A percentile compares a stretch with the other conserved stretches of the same genome.
Conservation (phyloP, 2,113 vertebrate genomes). For the Ursus arctos region DNA sequence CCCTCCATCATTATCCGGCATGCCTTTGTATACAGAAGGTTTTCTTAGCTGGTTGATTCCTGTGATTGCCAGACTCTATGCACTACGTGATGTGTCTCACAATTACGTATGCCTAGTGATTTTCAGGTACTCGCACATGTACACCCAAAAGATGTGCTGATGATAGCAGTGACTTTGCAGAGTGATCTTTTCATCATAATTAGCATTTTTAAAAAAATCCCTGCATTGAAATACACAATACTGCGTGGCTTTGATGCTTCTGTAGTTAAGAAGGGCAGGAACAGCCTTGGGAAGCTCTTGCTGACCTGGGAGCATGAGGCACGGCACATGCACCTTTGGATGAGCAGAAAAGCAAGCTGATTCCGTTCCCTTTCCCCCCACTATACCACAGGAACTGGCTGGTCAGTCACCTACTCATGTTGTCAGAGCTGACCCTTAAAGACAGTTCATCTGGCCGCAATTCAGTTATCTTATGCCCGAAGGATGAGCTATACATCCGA, state of each 20-base stretch:
- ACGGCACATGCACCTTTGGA: neutral
- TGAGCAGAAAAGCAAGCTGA: constrained; percentile 18
- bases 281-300: constrained; percentile 35
- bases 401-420: neutral
- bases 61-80: neutral
- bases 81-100: neutral
- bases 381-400: neutral
- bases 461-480: neutral
- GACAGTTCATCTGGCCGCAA: neutral
- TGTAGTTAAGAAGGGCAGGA: constrained; percentile 57
- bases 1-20: neutral
- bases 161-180: constrained; percentile 52
- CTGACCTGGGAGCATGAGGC: constrained; percentile 22
- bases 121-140: neutral
- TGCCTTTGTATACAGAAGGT: neutral
- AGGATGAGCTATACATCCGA: neutral
- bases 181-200: constrained; percentile 53
- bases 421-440: constrained; percentile 40
- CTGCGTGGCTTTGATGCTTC: neutral
- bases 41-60: neutral
- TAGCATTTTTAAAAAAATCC: neutral
- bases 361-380: constrained; percentile 9
- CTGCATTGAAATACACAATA: neutral
- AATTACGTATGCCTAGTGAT: neutral
- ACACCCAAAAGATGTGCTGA: constrained; percentile 29